Evolutionary conservation across 1,140 invertebrate genomes (phyloP).

Genomic region (Sycobia sp.): DNA sequence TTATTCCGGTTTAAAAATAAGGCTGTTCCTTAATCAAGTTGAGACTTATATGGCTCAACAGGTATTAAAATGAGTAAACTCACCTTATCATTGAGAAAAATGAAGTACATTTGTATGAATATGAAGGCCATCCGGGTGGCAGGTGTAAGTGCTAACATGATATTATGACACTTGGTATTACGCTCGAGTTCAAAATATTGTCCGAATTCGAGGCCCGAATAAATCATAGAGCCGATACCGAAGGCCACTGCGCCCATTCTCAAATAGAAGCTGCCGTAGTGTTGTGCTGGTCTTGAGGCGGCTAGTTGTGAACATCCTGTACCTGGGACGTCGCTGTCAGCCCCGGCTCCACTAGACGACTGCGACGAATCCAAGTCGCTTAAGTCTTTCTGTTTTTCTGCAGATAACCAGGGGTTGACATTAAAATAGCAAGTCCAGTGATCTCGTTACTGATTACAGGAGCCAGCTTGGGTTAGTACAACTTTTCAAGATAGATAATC

Average conservation of each 20-base stretch:
- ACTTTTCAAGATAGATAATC: no score
- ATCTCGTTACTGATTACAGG: no score
- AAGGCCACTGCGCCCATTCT: slow-evolving; percentile 93
- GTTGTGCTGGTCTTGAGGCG: slow-evolving; percentile 62
- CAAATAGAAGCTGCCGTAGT: slow-evolving; percentile 91
- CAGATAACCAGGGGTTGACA: no score
- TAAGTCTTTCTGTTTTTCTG: slow-evolving; percentile 55
- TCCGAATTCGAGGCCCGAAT: slow-evolving; percentile 90
- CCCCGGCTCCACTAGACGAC: slow-evolving; percentile 58
- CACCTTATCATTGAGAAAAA: slow-evolving; percentile 91
- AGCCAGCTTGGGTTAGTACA: no score
- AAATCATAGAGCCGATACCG: slow-evolving; percentile 93
- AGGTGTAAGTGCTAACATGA: slow-evolving; percentile 83
- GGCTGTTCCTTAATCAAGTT: no score
- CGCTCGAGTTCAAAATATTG: slow-evolving; percentile 89
- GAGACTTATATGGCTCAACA: no score
- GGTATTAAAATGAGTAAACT: no score
- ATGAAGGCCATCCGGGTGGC: slow-evolving; percentile 90
- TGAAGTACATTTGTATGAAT: slow-evolving; percentile 95
- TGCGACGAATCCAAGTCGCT: slow-evolving; percentile 62
- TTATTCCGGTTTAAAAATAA: no score
- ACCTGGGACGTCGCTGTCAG: slow-evolving; percentile 57
- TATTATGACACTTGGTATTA: slow-evolving; percentile 84
- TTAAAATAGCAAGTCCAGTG: no score
- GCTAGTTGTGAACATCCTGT: slow-evolving; percentile 40